Percentiles rank a stretch among this genome's conserved stretches.
Evolutionary conservation across 2,888 invertebrate species (phyloP).

Genomic region (Galeruca laticollis): DNA sequence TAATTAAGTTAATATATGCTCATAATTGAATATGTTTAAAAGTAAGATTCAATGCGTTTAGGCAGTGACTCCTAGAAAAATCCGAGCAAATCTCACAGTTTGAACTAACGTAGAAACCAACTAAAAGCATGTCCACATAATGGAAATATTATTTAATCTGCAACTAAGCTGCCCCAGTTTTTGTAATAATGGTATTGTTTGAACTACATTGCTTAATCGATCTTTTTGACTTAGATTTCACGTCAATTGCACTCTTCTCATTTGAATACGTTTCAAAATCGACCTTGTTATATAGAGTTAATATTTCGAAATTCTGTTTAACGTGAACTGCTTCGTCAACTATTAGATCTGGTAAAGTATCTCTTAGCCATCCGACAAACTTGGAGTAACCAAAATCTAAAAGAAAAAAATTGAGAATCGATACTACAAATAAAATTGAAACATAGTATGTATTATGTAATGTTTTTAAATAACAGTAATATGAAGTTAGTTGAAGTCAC

Average conservation of each 20-base stretch:
- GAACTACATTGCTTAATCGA: neutral
- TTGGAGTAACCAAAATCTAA: conserved; percentile 8
- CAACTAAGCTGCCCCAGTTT: neutral
- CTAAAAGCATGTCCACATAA: no score
- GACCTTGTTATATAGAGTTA: neutral
- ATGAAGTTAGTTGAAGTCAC: no score
- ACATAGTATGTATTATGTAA: neutral
- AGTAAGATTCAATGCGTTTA: no score
- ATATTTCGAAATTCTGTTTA: neutral
- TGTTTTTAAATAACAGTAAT: no score
- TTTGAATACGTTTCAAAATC: neutral
- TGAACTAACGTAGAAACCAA: no score
- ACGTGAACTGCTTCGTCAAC: neutral
- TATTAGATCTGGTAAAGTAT: conserved; percentile 8
- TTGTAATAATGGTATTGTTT: neutral
- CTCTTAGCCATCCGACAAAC: conserved; percentile 4
- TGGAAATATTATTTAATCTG: no score
- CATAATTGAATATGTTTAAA: no score
- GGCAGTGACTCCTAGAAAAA: no score
- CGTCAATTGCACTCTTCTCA: neutral
- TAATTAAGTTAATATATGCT: no score
- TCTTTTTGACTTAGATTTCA: neutral
- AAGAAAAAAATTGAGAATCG: neutral
- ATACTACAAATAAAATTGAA: neutral
- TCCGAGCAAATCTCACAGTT: no score